Base-by-base conservation (phyloP, 2,888 invertebrate genomes). In the Latheticus oryzae region DNA sequence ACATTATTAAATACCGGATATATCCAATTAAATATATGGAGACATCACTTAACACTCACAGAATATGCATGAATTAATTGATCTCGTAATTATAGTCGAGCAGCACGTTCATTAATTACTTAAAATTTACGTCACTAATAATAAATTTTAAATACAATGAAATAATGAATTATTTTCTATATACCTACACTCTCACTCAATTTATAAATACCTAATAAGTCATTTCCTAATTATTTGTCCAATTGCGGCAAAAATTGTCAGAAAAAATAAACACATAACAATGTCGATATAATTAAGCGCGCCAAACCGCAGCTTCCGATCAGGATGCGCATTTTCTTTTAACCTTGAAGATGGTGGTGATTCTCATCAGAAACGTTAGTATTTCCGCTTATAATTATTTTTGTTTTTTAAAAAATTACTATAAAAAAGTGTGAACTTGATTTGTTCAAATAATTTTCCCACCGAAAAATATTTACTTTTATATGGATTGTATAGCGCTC, bases 11-110 rank as follows among this genome's bases (percentile, higher is more conserved):
- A 57, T 57, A 57, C 67, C 71, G 71, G 71, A 71, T 67, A 69
- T 65, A 63, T 64, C 66, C 71, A 71, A 69, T 71, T 71, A 71
- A 57, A 68, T 67, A 68, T 69, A 70, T 68, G 70, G 70, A 71
- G 69, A 70, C 70, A 68, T 70, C 68, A 70, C 68, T 71, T 71
- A 71, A 69, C 73, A 71, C 73, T 51, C 45, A 50, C 35, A 57
- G 45, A 52, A 52, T 57, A 57, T 57, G 50, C 57, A 57, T 57
- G 45, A 52, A 57, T 57, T 52, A 52, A 57, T 57, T 57, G 57
- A 57, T 57, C 51, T 56, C 21, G 37, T 56, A 48, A 56, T 56
- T 48, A 55, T 55, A 15, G 32, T 11, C n/a, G n/a, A 45, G 28
- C 54, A 45, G n/a, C 50, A 45, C 37, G 43, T 42, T 21, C 28